A percentile compares a stretch with the other conserved stretches of the same genome.
Evolutionary conservation across 2,113 vertebrate species (phyloP).

Genomic region (Barbus barbus): DNA sequence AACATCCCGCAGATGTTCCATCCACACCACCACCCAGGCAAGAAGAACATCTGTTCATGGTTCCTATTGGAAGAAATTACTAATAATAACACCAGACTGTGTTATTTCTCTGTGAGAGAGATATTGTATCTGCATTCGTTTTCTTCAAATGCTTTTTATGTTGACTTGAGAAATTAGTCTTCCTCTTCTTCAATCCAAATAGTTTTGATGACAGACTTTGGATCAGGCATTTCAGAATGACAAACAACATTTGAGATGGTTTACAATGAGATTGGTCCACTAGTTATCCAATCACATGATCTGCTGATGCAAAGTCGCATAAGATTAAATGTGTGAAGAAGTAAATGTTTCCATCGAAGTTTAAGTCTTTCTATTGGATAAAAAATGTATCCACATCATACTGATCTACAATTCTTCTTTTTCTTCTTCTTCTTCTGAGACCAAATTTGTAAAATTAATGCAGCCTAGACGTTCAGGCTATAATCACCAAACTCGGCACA

Average conservation of each 20-base stretch:
- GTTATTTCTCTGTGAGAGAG: constrained; percentile 16
- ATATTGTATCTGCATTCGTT: not conserved
- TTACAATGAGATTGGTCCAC: too few relatives aligned
- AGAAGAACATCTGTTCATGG: constrained; percentile 1
- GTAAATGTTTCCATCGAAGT: too few relatives aligned
- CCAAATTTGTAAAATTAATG: not conserved
- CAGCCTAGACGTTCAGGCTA: not conserved
- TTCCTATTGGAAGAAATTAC: not conserved
- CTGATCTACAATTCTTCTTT: not conserved
- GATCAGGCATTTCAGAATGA: not conserved
- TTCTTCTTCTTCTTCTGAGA: not conserved
- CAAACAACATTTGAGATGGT: not conserved
- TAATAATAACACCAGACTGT: not conserved
- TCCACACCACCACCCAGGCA: constrained; percentile 86
- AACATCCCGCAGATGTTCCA: constrained; percentile 74
- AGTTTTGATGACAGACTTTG: too few relatives aligned
- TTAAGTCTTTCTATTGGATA: too few relatives aligned
- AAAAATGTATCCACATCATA: too few relatives aligned
- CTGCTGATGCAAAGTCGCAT: too few relatives aligned
- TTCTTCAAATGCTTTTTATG: not conserved
- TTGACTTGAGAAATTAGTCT: not conserved
- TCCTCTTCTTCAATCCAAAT: not conserved
- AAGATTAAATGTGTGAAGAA: too few relatives aligned
- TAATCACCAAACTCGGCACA: not conserved
- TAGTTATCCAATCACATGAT: too few relatives aligned